Base-by-base conservation (phyloP, 1,140 invertebrate genomes). In the Pogonognathellus flavescens region DNA sequence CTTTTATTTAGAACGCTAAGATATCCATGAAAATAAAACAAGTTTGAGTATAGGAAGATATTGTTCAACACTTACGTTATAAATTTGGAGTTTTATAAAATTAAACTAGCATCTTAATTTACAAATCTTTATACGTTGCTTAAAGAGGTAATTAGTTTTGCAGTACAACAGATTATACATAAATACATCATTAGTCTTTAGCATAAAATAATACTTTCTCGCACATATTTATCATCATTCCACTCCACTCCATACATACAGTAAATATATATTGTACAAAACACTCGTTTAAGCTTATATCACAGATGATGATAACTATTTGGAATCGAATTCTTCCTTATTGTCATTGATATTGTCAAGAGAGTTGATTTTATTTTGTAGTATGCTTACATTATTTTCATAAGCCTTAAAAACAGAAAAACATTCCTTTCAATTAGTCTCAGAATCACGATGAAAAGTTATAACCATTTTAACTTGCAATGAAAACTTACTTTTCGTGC, bases 401-500 rank as follows among this genome's bases (percentile, higher is more conserved):
- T 76, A 76, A 16, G 70, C 70, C 70, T 76, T 5, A 6, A 76
- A 20, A 16, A 41, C 10, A 50, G 5, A 18, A 4, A 62, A 62
- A n/a, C 18, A 55, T 14, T 5, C 2, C 16, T 5, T 14, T 5
- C 1, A 55, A 14, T 55, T 14, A 55, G 10, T 5, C 16, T 14
- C 16, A 5, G 11, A 60, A 20, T 9, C 55, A 59, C 16, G 55
- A 59, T 59, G n/a, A n/a, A n/a, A n/a, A n/a, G 55, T 16, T 59
- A 16, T 6, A 59, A n/a, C 7, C n/a, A 25, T 66, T 66, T 11
- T 66, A 3, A n/a, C 16, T 20, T 66, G 13, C 8, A 76, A 50
- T 53, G n/a, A 20, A 25, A 81, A 53, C 31, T 84, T 83, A 87
- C 86, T 60, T 87, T 84, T 22, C 57, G n/a, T 13, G 86, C 86